Conservation (phyloP, 1,140 invertebrate genomes). For the Cephus cinctus region DNA sequence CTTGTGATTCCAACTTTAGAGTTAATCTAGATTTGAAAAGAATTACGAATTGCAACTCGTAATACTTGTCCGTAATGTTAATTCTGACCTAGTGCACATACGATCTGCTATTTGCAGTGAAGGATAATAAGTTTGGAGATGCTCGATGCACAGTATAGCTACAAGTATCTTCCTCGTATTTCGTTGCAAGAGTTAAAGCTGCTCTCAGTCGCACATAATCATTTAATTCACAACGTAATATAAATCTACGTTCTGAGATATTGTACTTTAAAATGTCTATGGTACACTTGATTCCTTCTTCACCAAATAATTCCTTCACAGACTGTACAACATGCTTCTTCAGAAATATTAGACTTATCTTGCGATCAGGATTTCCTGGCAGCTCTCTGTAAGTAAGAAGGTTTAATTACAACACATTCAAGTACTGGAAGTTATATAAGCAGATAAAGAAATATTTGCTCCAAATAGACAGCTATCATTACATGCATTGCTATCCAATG, state of each 20-base stretch:
- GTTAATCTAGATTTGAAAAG: too few relatives aligned
- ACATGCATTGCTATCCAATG: too few relatives aligned
- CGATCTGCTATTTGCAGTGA: conserved; percentile 40
- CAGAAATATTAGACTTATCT: conserved; percentile 54
- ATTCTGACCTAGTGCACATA: conserved; percentile 34
- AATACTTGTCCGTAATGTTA: not conserved
- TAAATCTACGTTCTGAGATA: conserved; percentile 45
- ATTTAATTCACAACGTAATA: conserved; percentile 60
- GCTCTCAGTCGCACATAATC: conserved; percentile 59
- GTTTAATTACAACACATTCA: too few relatives aligned
- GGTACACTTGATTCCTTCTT: conserved; percentile 55
- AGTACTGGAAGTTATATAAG: too few relatives aligned
- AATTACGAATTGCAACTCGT: too few relatives aligned
- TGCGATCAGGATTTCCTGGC: conserved; percentile 33
- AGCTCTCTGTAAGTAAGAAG: conserved; percentile 55
- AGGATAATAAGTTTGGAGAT: conserved; percentile 49
- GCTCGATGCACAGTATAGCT: conserved; percentile 60
- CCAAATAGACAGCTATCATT: too few relatives aligned
- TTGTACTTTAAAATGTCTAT: conserved; percentile 64
- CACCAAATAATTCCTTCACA: conserved; percentile 60
- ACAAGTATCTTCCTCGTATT: conserved; percentile 57
- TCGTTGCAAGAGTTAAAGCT: conserved; percentile 58
- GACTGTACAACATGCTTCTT: conserved; percentile 61
- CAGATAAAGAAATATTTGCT: too few relatives aligned
- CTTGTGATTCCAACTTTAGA: too few relatives aligned